Evolutionary conservation across 2,113 vertebrate species (phyloP).

Genomic region (Xenopus borealis): DNA sequence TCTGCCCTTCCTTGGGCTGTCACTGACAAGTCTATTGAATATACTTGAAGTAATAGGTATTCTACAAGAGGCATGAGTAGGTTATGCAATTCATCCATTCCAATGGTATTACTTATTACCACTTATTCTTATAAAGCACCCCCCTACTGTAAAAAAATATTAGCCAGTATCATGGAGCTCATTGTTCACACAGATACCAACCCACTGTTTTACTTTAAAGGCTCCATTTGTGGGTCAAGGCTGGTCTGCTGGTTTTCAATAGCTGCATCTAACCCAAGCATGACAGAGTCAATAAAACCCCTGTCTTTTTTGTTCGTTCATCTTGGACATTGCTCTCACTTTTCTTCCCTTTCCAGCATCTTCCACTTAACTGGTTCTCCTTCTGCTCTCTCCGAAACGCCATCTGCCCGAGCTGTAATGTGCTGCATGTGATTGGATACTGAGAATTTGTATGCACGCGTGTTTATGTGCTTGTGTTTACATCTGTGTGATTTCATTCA

Average conservation of each 20-base stretch:
- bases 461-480: background rate
- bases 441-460: background rate
- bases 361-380: slow-evolving; percentile 20
- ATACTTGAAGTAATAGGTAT: too few species aligned
- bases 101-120: too few species aligned
- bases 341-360: slow-evolving; percentile 3
- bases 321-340: slow-evolving; percentile 9
- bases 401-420: slow-evolving; percentile 14
- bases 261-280: background rate
- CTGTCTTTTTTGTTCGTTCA: slow-evolving; percentile 6
- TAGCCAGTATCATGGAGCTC: too few species aligned
- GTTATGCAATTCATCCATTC: too few species aligned
- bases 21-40: too few species aligned
- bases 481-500: background rate
- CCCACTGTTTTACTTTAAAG: too few species aligned
- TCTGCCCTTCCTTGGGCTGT: too few species aligned
- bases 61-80: too few species aligned
- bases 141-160: too few species aligned
- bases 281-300: background rate
- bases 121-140: too few species aligned
- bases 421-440: background rate
- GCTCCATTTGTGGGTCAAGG: too few species aligned
- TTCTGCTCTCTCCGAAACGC: slow-evolving; percentile 11
- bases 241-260: background rate
- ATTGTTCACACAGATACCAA: too few species aligned